Base-by-base conservation (phyloP, 2,888 invertebrate genomes). In the Diachrysia chrysitis region DNA sequence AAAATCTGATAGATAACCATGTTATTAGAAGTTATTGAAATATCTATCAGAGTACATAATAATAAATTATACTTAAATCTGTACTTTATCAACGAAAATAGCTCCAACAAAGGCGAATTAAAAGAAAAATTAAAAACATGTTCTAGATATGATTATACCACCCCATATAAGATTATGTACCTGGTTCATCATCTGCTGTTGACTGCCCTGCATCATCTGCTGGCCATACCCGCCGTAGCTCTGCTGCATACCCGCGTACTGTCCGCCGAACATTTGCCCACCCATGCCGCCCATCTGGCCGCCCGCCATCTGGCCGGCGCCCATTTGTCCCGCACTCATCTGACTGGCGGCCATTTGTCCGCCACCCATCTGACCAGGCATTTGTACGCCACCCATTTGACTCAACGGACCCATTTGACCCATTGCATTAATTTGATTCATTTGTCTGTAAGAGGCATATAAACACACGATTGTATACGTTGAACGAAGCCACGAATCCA, bases 181-280 rank as follows among this genome's bases (percentile, higher is more conserved):
- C 92, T 95, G 95, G 77, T 91, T 94, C 92, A 95, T 94, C 90
- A 95, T 95, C 72, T 96, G 95, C 70, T 95, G 95, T 69, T 96
- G 96, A 1, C 95, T 93, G 3, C 93, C 90, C 72, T 94, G 95
- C 93, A 95, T 95, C 94, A 95, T 95, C 78, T 95, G 95, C 80
- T 95, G 95, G 0, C 92, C 85, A 71, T 95, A 95, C 0, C 92
- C 92, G 9, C 92, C 92, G 56, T 94, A 94, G 0, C 94, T 91
- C 63, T 96, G 96, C 84, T 96, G 97, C 96, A 97, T 97, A 66
- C 96, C 96, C 2, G 95, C 95, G 70, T 97, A 97, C 84, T 96
- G 97, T 0, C 92, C 92, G 17, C 96, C 95, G 83, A 96, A 96
- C 96, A 96, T 96, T 78, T 96, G 94, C 0, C 92, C 94, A 58